Evolutionary conservation across 2,113 vertebrate genomes (phyloP).

Genomic region (Ptilonorhynchus violaceus): DNA sequence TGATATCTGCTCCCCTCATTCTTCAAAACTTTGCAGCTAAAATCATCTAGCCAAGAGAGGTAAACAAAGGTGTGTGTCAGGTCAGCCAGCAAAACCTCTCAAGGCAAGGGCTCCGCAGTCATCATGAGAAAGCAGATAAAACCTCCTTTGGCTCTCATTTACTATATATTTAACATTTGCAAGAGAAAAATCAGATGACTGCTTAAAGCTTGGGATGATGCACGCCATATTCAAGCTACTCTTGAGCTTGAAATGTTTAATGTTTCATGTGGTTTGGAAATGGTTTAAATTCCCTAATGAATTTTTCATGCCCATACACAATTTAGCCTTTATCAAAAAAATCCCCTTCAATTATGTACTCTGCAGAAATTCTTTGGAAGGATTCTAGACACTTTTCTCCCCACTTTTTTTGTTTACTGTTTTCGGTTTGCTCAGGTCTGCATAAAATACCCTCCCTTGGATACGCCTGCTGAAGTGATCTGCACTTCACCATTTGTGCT

Average conservation of each 20-base stretch:
- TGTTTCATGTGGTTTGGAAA: slow-evolving; percentile 51
- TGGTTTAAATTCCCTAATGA: slow-evolving; percentile 52
- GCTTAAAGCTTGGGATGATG: slow-evolving; percentile 24
- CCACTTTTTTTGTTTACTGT: not conserved
- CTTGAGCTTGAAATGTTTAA: slow-evolving; percentile 37
- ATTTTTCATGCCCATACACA: slow-evolving; percentile 47
- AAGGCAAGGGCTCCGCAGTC: not conserved
- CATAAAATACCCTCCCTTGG: not conserved
- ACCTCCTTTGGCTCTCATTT: not conserved
- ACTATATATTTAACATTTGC: not conserved
- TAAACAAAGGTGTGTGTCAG: not conserved
- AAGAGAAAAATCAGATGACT: slow-evolving; percentile 14
- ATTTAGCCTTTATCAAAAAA: slow-evolving; percentile 45
- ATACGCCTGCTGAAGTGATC: not conserved
- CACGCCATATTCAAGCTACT: slow-evolving; percentile 26
- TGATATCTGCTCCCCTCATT: not conserved
- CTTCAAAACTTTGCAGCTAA: not conserved
- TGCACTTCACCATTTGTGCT: not conserved
- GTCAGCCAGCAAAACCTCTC: slow-evolving; percentile 9
- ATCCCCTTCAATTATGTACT: slow-evolving; percentile 29
- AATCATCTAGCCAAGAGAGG: not conserved
- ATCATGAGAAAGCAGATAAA: slow-evolving; percentile 4
- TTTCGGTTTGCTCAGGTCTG: not conserved
- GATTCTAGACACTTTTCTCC: accelerated
- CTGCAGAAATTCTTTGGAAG: slow-evolving; percentile 18